Evolutionary conservation across 2,888 invertebrate species (phyloP).

Genomic region (Amiota communis): DNA sequence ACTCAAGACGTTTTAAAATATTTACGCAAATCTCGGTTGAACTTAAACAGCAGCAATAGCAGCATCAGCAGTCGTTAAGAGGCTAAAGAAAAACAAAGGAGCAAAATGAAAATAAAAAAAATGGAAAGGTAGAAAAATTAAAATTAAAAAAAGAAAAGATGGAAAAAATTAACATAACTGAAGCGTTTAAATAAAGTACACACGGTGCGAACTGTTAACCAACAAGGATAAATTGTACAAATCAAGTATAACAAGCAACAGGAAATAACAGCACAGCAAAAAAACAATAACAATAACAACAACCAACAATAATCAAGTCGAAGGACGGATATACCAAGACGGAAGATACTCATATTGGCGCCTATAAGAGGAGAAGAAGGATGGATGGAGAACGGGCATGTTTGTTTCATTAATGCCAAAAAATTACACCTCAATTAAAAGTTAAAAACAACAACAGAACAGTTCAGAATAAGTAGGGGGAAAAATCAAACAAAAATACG

Average conservation of each 20-base stretch:
- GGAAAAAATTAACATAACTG: not conserved
- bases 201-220: not conserved
- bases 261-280: conserved; percentile 12
- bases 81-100: not conserved
- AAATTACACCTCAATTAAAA: conserved; percentile 44
- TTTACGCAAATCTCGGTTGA: not conserved
- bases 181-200: not conserved
- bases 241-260: conserved; percentile 4
- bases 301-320: not conserved
- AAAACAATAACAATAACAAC: conserved; percentile 12
- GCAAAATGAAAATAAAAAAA: not conserved
- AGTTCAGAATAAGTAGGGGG: not conserved
- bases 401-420: conserved; percentile 41
- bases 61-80: not conserved
- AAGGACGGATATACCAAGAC: too few species aligned
- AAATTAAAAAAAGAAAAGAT: not conserved
- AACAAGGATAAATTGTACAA: not conserved
- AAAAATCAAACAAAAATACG: conserved; percentile 3
- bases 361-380: not conserved
- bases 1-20: not conserved
- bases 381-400: not conserved
- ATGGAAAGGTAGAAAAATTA: not conserved
- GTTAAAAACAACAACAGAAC: conserved; percentile 15
- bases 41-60: not conserved
- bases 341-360: not conserved